phyloP scores from a whole-genome alignment of 2,113 vertebrate genomes.

The Lagopus leucura region DNA sequence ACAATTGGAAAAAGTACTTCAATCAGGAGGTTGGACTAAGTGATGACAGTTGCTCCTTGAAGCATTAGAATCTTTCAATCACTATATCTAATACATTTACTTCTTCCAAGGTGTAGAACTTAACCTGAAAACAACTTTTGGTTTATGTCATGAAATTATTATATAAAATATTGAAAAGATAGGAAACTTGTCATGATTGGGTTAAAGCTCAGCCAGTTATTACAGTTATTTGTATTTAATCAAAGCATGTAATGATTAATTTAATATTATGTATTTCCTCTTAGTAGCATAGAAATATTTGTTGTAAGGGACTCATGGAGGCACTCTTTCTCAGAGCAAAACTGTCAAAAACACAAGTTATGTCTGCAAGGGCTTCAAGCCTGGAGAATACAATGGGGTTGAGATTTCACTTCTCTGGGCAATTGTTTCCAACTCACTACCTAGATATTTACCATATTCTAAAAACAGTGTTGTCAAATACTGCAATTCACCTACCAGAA shows the following conservation, averaged over 20 bases:
- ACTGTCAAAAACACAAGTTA: not conserved
- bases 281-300: not conserved
- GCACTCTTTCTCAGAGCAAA: not conserved
- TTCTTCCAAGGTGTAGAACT: not conserved
- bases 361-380: not conserved
- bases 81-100: not conserved
- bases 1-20: not conserved
- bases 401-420: not conserved
- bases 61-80: not conserved
- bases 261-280: not conserved
- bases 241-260: not conserved
- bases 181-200: not conserved
- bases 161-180: not conserved
- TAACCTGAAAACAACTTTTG: not conserved
- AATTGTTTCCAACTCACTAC: not conserved
- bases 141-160: not conserved
- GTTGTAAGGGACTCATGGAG: not conserved
- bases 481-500: not conserved
- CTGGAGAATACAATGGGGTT: not conserved
- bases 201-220: not conserved
- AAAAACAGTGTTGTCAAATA: constrained; percentile 15
- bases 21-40: not conserved
- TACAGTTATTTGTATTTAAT: not conserved
- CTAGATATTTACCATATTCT: not conserved
- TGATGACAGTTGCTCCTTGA: not conserved